Percentiles rank a stretch among this genome's conserved stretches.
Conservation (phyloP, 2,888 invertebrate species). For the Cenopis cana region DNA sequence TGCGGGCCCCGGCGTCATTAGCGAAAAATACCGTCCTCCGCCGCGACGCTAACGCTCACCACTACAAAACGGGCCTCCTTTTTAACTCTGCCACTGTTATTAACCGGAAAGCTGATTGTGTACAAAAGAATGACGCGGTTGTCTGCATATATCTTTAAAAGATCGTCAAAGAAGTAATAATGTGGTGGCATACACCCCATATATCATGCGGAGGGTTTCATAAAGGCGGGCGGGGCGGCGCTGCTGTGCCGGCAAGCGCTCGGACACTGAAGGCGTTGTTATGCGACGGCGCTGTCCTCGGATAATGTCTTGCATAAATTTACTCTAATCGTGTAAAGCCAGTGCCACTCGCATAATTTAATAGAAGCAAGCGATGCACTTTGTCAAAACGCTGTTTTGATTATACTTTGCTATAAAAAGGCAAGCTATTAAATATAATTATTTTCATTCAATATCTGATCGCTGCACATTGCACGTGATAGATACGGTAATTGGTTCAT, state of each 20-base stretch:
- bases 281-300: conserved; percentile 78
- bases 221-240: conserved; percentile 69
- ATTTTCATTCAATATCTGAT: conserved; percentile 15
- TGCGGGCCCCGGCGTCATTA: conserved; percentile 72
- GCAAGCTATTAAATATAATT: conserved; percentile 16
- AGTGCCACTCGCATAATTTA: conserved; percentile 77
- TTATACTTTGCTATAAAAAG: conserved; percentile 44
- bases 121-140: conserved; percentile 19
- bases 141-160: conserved; percentile 65
- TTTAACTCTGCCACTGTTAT: conserved; percentile 29
- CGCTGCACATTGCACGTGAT: conserved; percentile 38
- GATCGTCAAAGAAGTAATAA: conserved; percentile 73
- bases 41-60: conserved; percentile 49
- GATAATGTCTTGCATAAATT: conserved; percentile 84
- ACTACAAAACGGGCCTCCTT: conserved; percentile 41
- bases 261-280: conserved; percentile 82
- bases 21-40: conserved; percentile 68
- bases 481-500: conserved; percentile 57
- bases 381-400: conserved; percentile 49
- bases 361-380: conserved; percentile 69
- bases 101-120: conserved; percentile 30
- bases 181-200: conserved; percentile 73
- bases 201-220: conserved; percentile 79
- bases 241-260: conserved; percentile 58
- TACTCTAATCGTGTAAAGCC: conserved; percentile 78